Evolutionary conservation across 1,140 invertebrate genomes (phyloP).

Genomic region (Sminthurinus signatus): DNA sequence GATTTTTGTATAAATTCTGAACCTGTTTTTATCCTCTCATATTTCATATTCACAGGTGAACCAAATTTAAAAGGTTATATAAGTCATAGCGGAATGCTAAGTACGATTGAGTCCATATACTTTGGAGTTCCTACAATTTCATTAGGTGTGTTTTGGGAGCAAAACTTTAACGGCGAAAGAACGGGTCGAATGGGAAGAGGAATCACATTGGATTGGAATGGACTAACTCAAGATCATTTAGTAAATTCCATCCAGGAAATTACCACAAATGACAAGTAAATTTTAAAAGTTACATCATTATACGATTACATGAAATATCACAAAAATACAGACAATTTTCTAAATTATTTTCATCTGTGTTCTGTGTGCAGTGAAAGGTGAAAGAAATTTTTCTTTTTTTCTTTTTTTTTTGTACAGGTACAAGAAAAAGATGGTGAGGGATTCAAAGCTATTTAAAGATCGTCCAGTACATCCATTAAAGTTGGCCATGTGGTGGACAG

Average conservation of each 20-base stretch:
- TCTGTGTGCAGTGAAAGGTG: background rate
- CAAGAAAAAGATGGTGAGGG: slow-evolving; percentile 11
- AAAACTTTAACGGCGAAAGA: no score
- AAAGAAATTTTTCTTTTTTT: background rate
- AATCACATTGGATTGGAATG: no score
- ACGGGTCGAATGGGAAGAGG: no score
- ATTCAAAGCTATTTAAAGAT: slow-evolving; percentile 18
- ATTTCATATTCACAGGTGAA: slow-evolving; percentile 22
- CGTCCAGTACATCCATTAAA: slow-evolving; percentile 19
- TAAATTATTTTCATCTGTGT: background rate
- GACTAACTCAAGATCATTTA: no score
- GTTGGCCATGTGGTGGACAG: slow-evolving; percentile 30
- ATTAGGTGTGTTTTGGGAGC: no score
- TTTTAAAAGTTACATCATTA: background rate
- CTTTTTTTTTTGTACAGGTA: slow-evolving; percentile 37
- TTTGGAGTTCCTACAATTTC: no score
- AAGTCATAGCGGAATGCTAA: background rate
- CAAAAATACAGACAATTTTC: background rate
- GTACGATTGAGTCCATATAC: no score
- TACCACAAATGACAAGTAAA: background rate
- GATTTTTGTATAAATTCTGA: background rate
- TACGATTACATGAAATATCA: no score
- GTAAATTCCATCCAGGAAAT: slow-evolving; percentile 10
- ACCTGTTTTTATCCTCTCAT: slow-evolving; percentile 12
- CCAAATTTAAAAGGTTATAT: slow-evolving; percentile 39